Percentiles rank a stretch among this genome's conserved stretches.
Conservation (phyloP, 2,113 vertebrate species). For the Crocuta crocuta region DNA sequence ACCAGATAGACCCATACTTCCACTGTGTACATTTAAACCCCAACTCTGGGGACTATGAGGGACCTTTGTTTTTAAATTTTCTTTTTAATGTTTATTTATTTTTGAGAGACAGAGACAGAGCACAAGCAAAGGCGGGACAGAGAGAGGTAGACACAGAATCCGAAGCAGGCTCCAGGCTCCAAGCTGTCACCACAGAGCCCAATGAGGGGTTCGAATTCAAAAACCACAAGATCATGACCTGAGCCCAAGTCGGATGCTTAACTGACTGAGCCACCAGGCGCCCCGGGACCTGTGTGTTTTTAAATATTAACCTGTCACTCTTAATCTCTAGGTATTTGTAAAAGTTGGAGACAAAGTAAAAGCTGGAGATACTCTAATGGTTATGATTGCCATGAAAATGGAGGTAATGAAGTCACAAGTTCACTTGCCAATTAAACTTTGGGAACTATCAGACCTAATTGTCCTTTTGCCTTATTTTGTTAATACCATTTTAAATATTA, state of each 20-base stretch:
- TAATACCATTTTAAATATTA: neutral
- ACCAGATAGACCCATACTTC: neutral
- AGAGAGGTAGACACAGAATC: too few species aligned
- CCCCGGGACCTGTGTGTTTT: neutral
- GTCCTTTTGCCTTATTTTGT: neutral
- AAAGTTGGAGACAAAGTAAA: slow-evolving; percentile 94
- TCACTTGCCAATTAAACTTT: neutral
- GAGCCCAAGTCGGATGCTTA: too few species aligned
- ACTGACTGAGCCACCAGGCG: too few species aligned
- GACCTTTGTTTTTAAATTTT: neutral
- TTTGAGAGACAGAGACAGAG: too few species aligned
- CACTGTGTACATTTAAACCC: neutral
- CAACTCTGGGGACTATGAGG: neutral
- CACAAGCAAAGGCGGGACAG: too few species aligned
- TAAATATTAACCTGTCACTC: neutral
- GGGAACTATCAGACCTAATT: neutral
- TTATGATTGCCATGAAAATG: slow-evolving; percentile 99
- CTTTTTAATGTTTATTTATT: too few species aligned
- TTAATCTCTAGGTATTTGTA: slow-evolving; percentile 92
- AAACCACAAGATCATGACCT: too few species aligned
- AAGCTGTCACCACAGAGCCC: too few species aligned
- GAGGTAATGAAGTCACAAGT: slow-evolving; percentile 88
- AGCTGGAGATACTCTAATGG: slow-evolving; percentile 93
- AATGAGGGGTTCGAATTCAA: too few species aligned
- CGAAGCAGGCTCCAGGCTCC: too few species aligned